Percentiles rank a stretch among this genome's conserved stretches.
Evolutionary conservation across 2,113 vertebrate genomes (phyloP).

Genomic region (Turnix velox): DNA sequence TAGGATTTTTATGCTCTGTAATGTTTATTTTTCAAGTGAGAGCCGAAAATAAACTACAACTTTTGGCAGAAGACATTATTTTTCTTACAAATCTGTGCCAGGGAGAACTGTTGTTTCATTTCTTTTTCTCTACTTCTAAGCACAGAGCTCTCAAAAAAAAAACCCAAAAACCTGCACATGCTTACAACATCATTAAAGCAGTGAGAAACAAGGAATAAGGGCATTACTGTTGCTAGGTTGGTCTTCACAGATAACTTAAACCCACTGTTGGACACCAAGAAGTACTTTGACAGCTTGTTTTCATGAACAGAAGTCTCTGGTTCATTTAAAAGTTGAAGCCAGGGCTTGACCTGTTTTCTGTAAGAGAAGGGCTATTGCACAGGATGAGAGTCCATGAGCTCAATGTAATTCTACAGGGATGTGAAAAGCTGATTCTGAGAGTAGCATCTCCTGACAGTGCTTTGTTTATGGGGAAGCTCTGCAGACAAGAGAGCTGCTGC

Average conservation of each 20-base stretch:
- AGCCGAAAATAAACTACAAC: background rate
- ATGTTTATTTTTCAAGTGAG: constrained; percentile 32
- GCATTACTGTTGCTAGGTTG: background rate
- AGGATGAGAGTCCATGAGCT: background rate
- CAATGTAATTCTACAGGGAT: accelerated
- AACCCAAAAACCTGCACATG: background rate
- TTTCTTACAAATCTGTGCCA: background rate
- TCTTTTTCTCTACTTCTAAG: background rate
- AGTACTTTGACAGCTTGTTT: background rate
- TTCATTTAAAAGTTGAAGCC: background rate
- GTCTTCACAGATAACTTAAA: background rate
- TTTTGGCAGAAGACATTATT: background rate
- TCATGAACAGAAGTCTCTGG: background rate
- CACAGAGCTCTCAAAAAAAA: background rate
- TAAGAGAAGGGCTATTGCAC: background rate
- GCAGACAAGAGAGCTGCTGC: background rate
- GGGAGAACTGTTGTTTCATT: background rate
- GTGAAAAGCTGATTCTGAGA: background rate
- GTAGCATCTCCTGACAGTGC: background rate
- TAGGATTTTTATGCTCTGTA: background rate
- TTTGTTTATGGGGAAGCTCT: background rate
- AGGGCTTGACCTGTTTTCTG: background rate
- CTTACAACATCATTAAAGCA: background rate
- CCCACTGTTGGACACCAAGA: background rate
- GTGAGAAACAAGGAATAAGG: background rate